phyloP scores from a whole-genome alignment of 2,888 invertebrate species.

The Mongoloraphidia duomilia region DNA sequence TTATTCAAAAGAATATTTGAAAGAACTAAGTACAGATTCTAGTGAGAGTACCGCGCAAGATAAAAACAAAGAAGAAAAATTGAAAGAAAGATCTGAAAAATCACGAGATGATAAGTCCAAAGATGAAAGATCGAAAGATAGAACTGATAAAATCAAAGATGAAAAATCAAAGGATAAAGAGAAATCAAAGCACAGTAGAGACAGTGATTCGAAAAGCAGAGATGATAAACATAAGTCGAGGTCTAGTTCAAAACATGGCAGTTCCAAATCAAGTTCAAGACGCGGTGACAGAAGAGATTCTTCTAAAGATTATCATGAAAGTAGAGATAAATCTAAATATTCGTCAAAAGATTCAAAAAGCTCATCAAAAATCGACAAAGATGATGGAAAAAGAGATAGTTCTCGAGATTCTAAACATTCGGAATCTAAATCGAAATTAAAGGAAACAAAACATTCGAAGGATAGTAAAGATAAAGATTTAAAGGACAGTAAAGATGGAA shows the following conservation, averaged over 20 bases:
- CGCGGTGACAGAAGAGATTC: constrained; percentile 22
- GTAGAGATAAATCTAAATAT: constrained; percentile 18
- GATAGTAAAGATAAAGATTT: constrained; percentile 16
- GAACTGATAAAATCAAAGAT: constrained; percentile 19
- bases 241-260: constrained; percentile 19
- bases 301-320: constrained; percentile 20
- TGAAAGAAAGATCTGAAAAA: constrained; percentile 3
- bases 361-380: constrained; percentile 17
- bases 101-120: constrained; percentile 16
- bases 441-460: constrained; percentile 20
- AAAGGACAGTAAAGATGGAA: constrained; percentile 14
- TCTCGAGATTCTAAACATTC: constrained; percentile 12
- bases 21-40: constrained; percentile 6
- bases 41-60: not conserved
- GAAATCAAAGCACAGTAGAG: constrained; percentile 30
- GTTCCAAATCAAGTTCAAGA: constrained; percentile 19
- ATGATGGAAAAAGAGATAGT: constrained; percentile 20
- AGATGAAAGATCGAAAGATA: constrained; percentile 24
- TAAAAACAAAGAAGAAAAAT: constrained; percentile 1
- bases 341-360: constrained; percentile 14
- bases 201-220: constrained; percentile 18
- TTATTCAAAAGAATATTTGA: constrained; percentile 8
- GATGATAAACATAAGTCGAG: constrained; percentile 21
- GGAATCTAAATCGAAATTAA: constrained; percentile 17
- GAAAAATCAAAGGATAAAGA: constrained; percentile 21